Conservation (phyloP, 2,113 vertebrate genomes). For the Caretta caretta region DNA sequence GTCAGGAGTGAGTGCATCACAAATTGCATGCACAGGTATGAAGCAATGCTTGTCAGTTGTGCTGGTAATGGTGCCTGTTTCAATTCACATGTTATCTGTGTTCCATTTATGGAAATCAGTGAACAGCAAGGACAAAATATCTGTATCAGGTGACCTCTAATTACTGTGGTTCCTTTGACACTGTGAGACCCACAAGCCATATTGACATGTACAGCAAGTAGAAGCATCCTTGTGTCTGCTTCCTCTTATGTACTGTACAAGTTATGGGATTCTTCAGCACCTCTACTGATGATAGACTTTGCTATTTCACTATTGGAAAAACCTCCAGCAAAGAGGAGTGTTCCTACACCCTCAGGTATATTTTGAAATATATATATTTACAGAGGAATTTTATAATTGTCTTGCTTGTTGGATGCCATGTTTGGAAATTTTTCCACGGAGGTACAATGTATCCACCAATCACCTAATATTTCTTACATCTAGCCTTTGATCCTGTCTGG, state of each 20-base stretch:
- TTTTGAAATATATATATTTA: background rate
- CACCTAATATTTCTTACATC: no score
- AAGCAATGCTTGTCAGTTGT: background rate
- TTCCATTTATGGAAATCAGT: background rate
- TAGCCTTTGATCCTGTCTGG: no score
- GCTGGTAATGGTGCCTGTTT: background rate
- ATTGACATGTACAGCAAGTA: background rate
- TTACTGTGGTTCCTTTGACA: background rate
- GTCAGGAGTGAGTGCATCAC: background rate
- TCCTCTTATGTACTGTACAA: background rate
- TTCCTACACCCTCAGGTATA: background rate
- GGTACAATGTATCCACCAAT: no score
- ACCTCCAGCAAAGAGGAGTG: background rate
- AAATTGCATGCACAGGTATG: background rate
- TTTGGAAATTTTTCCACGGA: no score
- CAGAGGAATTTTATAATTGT: background rate
- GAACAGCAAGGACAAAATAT: background rate
- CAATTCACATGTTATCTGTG: background rate
- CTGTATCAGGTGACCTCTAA: background rate
- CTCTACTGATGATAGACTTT: background rate
- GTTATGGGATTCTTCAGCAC: background rate
- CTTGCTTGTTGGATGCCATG: background rate
- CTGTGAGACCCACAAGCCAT: background rate
- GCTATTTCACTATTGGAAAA: background rate
- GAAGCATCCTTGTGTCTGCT: background rate